phyloP scores from a whole-genome alignment of 2,797 vertebrate species.

The Rousettus madagascariensis region DNA sequence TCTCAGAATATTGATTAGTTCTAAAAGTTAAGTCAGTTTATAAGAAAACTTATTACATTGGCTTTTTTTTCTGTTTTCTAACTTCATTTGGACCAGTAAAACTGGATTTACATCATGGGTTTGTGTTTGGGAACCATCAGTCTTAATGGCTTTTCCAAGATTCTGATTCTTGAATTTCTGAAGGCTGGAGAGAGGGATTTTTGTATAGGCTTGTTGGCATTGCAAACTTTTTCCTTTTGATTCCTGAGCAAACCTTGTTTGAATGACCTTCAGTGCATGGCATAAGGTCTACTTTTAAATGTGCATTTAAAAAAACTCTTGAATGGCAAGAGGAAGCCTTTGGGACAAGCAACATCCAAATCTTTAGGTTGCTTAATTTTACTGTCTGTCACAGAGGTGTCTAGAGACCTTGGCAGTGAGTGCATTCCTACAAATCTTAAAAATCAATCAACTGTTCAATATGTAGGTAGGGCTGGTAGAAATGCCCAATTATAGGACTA shows the following conservation, averaged over 20 bases:
- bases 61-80: neutral
- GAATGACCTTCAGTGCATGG: neutral
- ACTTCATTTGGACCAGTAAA: neutral
- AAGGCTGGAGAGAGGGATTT: neutral
- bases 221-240: conserved; percentile 27
- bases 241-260: conserved; percentile 26
- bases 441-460: conserved; percentile 72
- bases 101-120: neutral
- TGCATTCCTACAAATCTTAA: conserved; percentile 75
- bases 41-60: neutral
- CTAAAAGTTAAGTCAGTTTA: neutral
- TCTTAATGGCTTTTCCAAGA: conserved; percentile 14
- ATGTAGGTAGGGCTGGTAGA: conserved; percentile 37
- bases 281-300: conserved; percentile 26
- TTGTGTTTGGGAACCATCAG: neutral
- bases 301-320: conserved; percentile 47
- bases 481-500: conserved; percentile 53
- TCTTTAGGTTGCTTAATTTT: conserved; percentile 61
- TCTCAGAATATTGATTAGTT: conserved; percentile 12
- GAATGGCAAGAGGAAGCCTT: conserved; percentile 32
- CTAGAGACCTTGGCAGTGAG: conserved; percentile 68
- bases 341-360: conserved; percentile 28
- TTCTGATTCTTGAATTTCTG: neutral
- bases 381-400: conserved; percentile 45
- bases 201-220: neutral